phyloP scores from a whole-genome alignment of 2,113 vertebrate species.

The Malurus alboscapulatus region DNA sequence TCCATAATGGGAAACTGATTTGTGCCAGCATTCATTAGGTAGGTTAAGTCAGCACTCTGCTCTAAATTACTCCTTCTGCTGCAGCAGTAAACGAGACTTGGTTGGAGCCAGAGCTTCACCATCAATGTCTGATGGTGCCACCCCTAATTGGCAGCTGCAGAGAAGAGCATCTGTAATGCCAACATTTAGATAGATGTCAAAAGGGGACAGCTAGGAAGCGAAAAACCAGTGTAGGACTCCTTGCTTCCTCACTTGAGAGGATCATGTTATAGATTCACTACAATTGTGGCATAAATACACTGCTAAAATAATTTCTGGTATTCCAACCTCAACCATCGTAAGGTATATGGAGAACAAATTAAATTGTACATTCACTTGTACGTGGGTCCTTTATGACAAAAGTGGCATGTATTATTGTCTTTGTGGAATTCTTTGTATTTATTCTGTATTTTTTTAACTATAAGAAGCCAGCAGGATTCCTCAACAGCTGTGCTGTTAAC shows the following conservation, averaged over 20 bases:
- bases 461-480: neutral
- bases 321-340: neutral
- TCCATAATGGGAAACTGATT: conserved; percentile 19
- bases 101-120: conserved; percentile 20
- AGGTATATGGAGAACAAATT: neutral
- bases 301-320: neutral
- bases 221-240: neutral
- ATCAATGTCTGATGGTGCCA: neutral
- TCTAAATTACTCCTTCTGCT: conserved; percentile 1
- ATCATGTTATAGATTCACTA: neutral
- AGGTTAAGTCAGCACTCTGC: conserved; percentile 29
- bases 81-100: neutral
- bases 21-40: conserved; percentile 43
- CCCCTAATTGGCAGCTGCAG: neutral
- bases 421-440: neutral
- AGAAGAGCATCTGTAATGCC: neutral
- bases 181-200: neutral
- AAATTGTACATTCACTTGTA: neutral
- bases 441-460: neutral
- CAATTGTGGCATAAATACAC: neutral
- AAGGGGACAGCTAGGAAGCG: neutral
- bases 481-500: neutral
- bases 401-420: neutral
- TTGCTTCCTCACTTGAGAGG: neutral
- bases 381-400: neutral